phyloP scores from a whole-genome alignment of 37 sponge, comb jelly and placozoan species.

The Geodia barretti region DNA sequence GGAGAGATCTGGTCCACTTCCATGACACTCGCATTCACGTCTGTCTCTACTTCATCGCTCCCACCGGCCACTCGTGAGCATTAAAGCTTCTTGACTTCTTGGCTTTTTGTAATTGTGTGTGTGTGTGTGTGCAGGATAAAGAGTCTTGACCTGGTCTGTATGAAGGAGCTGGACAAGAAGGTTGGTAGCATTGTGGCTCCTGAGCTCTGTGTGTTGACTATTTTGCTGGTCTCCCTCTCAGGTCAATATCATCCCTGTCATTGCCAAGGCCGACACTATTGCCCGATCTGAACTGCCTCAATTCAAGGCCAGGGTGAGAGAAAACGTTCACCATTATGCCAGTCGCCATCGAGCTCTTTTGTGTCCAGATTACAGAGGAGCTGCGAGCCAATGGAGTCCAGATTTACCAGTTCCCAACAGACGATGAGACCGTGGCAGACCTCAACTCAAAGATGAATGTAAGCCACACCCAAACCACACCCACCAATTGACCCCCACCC shows the following conservation, averaged over 20 bases:
- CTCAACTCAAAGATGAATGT: conserved; percentile 91
- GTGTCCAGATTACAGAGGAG: conserved; percentile 85
- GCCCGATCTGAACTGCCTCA: conserved; percentile 80
- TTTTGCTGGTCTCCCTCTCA: conserved; percentile 8
- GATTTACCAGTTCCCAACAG: conserved; percentile 94
- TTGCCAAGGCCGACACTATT: conserved; percentile 98
- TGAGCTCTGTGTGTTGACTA: not conserved
- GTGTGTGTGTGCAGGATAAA: conserved; percentile 90
- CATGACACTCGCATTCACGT: conserved; percentile 94
- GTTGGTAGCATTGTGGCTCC: conserved; percentile 11
- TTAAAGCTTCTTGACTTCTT: not conserved
- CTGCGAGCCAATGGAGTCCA: conserved; percentile 77
- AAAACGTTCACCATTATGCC: not conserved
- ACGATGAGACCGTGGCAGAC: conserved; percentile 92
- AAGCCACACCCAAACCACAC: not conserved
- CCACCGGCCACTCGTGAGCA: conserved; percentile 95
- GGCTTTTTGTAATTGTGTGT: not conserved
- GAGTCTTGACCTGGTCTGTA: conserved; percentile 93
- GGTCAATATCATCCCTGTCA: conserved; percentile 98
- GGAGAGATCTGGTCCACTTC: conserved; percentile 71
- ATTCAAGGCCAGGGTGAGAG: conserved; percentile 94
- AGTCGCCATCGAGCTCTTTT: not conserved
- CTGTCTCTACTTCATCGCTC: conserved; percentile 92
- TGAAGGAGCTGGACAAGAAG: conserved; percentile 95
- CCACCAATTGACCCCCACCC: not conserved